Percentiles rank a stretch among this genome's conserved stretches.
Conservation (phyloP, 2,113 vertebrate species). For the Ramphastos sulfuratus region DNA sequence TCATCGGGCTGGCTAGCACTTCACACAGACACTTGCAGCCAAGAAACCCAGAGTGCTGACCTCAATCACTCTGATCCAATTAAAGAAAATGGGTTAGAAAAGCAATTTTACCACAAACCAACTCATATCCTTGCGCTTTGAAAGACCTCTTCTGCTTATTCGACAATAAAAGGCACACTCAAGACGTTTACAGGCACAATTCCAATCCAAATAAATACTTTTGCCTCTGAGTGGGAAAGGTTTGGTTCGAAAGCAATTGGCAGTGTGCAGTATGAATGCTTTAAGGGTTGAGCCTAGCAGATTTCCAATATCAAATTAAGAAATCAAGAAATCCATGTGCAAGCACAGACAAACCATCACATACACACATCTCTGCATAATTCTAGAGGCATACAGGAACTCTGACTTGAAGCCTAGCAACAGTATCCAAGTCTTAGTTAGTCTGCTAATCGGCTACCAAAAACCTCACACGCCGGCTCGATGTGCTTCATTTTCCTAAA, state of each 20-base stretch:
- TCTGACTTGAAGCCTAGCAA: slow-evolving; percentile 79
- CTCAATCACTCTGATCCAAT: slow-evolving; percentile 6
- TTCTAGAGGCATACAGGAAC: slow-evolving; percentile 72
- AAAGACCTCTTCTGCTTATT: background rate
- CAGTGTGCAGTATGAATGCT: background rate
- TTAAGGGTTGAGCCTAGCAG: slow-evolving; percentile 15
- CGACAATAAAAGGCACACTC: background rate
- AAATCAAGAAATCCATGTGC: slow-evolving; percentile 26
- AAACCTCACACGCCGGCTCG: slow-evolving; percentile 66
- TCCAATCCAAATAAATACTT: background rate
- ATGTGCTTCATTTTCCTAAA: slow-evolving; percentile 21
- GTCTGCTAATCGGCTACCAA: slow-evolving; percentile 71
- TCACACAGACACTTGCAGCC: slow-evolving; percentile 7
- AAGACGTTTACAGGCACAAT: background rate
- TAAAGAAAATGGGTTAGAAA: slow-evolving; percentile 8
- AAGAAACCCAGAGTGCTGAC: background rate
- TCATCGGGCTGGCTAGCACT: background rate
- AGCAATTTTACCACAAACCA: background rate
- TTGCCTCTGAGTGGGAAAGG: background rate
- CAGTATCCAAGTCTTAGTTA: slow-evolving; percentile 78
- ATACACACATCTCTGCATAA: slow-evolving; percentile 63
- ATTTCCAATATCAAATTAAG: background rate
- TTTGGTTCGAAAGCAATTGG: slow-evolving; percentile 23
- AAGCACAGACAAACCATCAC: slow-evolving; percentile 62
- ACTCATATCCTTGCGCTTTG: background rate